Conservation (phyloP, 1,140 invertebrate species). For the Bathynomus jamesi region DNA sequence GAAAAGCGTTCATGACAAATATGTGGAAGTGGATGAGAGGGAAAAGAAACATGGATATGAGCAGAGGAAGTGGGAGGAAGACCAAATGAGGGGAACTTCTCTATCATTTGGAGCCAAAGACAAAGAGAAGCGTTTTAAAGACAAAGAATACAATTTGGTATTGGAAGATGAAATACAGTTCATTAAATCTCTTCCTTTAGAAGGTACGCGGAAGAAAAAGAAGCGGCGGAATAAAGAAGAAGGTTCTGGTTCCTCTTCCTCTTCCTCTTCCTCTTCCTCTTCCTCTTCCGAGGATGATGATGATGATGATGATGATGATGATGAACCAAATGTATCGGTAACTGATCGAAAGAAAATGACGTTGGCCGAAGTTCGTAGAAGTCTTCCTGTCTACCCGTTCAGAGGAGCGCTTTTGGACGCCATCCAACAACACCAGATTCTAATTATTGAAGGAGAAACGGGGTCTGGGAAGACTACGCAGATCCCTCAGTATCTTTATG, state of each 20-base stretch:
- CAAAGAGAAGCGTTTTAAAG: conserved; percentile 45
- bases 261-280: not conserved
- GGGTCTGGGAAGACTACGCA: conserved; percentile 98
- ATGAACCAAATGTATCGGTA: conserved; percentile 54
- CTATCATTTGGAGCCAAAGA: conserved; percentile 90
- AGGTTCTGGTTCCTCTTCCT: not conserved
- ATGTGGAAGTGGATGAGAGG: conserved; percentile 78
- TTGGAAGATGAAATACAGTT: conserved; percentile 97
- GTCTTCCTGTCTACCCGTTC: conserved; percentile 91
- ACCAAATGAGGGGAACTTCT: conserved; percentile 86
- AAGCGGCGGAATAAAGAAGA: conserved; percentile 28
- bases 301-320: conserved; percentile 41
- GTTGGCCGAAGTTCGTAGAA: conserved; percentile 86
- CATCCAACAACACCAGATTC: conserved; percentile 46
- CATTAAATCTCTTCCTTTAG: conserved; percentile 82
- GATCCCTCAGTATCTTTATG: conserved; percentile 92
- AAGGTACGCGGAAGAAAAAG: conserved; percentile 55
- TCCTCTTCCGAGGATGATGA: conserved; percentile 12
- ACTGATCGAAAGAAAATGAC: conserved; percentile 66
- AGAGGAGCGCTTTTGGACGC: conserved; percentile 60
- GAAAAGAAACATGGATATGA: conserved; percentile 84
- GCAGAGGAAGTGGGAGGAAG: conserved; percentile 96
- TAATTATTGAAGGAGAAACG: conserved; percentile 93
- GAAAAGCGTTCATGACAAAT: conserved; percentile 47
- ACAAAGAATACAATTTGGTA: conserved; percentile 84